Evolutionary conservation across 2,888 invertebrate genomes (phyloP).

Genomic region (Parelbella ahira): DNA sequence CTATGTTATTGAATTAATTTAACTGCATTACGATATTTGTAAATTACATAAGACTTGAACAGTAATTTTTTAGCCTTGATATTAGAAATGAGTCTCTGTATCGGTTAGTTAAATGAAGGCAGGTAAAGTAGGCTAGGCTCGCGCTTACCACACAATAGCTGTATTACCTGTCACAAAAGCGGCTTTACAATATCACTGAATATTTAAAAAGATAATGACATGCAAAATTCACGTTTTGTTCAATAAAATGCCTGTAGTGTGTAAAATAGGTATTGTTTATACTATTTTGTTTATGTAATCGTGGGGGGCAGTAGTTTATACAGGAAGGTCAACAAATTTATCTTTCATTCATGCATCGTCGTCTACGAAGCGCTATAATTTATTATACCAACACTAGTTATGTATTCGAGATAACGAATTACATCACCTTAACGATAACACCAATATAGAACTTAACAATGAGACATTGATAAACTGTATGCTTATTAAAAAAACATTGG

Average conservation of each 20-base stretch:
- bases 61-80: conserved; percentile 11
- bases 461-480: conserved; percentile 16
- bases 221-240: too few species aligned
- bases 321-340: conserved; percentile 42
- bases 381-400: conserved; percentile 29
- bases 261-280: conserved; percentile 2
- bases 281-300: conserved; percentile 6
- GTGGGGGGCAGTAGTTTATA: conserved; percentile 18
- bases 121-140: conserved; percentile 1
- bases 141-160: conserved; percentile 7
- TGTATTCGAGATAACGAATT: conserved; percentile 31
- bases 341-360: conserved; percentile 48
- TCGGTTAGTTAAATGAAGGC: conserved; percentile 1
- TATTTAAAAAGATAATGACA: conserved; percentile 3
- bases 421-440: conserved; percentile 37
- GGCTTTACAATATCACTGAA: not conserved
- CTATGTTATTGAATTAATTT: too few species aligned
- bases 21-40: too few species aligned
- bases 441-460: conserved; percentile 21
- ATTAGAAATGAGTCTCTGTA: conserved; percentile 11
- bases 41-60: too few species aligned
- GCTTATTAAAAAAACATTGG: conserved; percentile 20
- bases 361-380: conserved; percentile 37
- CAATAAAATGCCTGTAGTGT: too few species aligned
- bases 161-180: conserved; percentile 9